These are phyloP conservation scores for Trichopria drosophilae DNA, from an alignment of 2,888 invertebrate genomes.

Conservation along the genomic window DNA sequence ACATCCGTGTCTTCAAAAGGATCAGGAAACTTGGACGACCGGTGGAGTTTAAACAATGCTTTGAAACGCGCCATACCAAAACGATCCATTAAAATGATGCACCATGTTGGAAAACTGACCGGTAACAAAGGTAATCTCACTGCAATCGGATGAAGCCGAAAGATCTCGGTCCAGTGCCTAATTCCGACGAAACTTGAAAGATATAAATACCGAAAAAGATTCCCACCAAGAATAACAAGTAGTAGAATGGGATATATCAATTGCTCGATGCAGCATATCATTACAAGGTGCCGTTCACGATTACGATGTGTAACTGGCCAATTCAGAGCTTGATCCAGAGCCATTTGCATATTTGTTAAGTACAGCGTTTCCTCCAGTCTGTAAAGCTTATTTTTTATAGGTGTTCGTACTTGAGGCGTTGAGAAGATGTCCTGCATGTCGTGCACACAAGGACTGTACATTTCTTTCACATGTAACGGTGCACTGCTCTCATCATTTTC, in stretches of 20 bases:
- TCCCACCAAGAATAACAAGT: slow-evolving; percentile 67
- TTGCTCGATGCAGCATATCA: slow-evolving; percentile 79
- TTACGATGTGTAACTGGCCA: slow-evolving; percentile 85
- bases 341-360: slow-evolving; percentile 73
- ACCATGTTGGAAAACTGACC: slow-evolving; percentile 80
- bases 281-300: slow-evolving; percentile 76
- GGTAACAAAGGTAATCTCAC: slow-evolving; percentile 83
- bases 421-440: slow-evolving; percentile 66
- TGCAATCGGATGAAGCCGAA: slow-evolving; percentile 73
- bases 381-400: slow-evolving; percentile 76
- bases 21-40: slow-evolving; percentile 58
- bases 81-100: slow-evolving; percentile 84
- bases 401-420: slow-evolving; percentile 73
- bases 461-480: slow-evolving; percentile 63
- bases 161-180: slow-evolving; percentile 73
- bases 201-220: slow-evolving; percentile 69
- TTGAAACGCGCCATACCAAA: slow-evolving; percentile 77
- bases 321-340: slow-evolving; percentile 72
- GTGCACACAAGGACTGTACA: slow-evolving; percentile 62
- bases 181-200: slow-evolving; percentile 66
- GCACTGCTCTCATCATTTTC: too few species aligned
- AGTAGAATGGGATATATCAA: slow-evolving; percentile 70
- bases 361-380: slow-evolving; percentile 84
- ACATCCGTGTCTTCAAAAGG: slow-evolving; percentile 61
- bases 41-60: slow-evolving; percentile 57